Evolutionary conservation across 2,888 invertebrate species (phyloP).

Genomic region (Coremacera marginata): DNA sequence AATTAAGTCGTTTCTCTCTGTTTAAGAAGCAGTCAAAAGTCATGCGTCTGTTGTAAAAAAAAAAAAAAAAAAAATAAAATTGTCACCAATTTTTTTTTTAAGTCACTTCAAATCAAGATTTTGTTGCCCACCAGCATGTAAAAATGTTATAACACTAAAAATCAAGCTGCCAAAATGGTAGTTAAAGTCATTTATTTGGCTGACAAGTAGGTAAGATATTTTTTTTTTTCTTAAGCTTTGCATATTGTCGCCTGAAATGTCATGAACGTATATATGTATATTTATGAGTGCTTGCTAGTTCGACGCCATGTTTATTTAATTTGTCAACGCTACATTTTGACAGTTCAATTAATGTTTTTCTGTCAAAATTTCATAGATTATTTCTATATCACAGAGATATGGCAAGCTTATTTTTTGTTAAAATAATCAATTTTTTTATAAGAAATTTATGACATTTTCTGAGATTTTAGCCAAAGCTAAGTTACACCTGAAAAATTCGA

Average conservation of each 20-base stretch:
- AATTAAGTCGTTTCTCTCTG: not conserved
- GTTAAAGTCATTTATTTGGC: not conserved
- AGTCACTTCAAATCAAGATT: slow-evolving; percentile 10
- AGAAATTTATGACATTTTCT: not conserved
- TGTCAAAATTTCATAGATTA: slow-evolving; percentile 15
- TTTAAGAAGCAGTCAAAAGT: not conserved
- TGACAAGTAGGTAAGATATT: not conserved
- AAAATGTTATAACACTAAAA: slow-evolving; percentile 3
- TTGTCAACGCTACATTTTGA: slow-evolving; percentile 32
- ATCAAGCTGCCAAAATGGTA: slow-evolving; percentile 8
- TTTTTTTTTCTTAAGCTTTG: not conserved
- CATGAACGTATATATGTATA: not conserved
- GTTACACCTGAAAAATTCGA: too few species aligned
- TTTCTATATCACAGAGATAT: not conserved
- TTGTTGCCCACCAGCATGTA: not conserved
- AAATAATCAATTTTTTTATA: not conserved
- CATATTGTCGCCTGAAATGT: not conserved
- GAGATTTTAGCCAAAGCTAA: too few species aligned
- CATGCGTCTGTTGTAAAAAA: not conserved
- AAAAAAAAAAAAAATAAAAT: not conserved
- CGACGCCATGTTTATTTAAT: not conserved
- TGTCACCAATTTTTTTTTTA: not conserved
- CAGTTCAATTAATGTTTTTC: slow-evolving; percentile 21
- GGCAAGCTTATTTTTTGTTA: not conserved
- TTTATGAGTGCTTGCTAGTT: not conserved